Base-by-base conservation (phyloP, 2,888 invertebrate species). In the Dorcus parallelipipedus region DNA sequence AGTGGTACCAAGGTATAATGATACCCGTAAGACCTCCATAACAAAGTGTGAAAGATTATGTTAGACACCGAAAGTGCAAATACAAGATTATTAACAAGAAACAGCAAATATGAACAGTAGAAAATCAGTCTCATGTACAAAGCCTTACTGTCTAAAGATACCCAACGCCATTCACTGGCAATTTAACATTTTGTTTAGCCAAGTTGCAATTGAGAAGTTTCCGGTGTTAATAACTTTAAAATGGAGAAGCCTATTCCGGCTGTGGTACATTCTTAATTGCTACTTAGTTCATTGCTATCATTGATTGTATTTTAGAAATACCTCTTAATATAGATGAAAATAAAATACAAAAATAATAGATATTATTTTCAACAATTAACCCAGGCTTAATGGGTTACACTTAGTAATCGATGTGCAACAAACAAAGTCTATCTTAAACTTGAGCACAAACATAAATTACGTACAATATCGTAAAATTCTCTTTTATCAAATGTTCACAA, bases 121-220 rank as follows among this genome's bases (percentile, higher is more conserved):
- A 72, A 72, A 72, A 72, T 72, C 72, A 72, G 72, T 72, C 72
- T 72, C 69, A 69, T 71, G 59, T 70, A 68, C 69, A 70, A 64
- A 67, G 67, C 69, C 65, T 67, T 69, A 63, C 56, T 64, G 50
- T 54, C 52, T 58, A 64, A 59, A 48, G 20, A 14, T 17, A 17
- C 10, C 42, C 42, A 17, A 42, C 7, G 17, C 17, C 17, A 42
- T 14, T 17, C 26, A 33, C 26, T 33, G 26, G 26, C 26, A 33
- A 33, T 33, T 33, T 7, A 33, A 33, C 26, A 1, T 33, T 26
- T 33, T 33, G 26, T 33, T 33, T 33, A 33, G 26, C 26, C 26
- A 33, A 33, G 26, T 33, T 33, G 26, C 26, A 33, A 33, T 33
- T 33, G 26, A 33, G 26, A 33, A 33, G 26, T 33, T 33, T 33